These are phyloP conservation scores for Oxytorus armatus DNA, from an alignment of 2,888 invertebrate species.

Conservation along the genomic window DNA sequence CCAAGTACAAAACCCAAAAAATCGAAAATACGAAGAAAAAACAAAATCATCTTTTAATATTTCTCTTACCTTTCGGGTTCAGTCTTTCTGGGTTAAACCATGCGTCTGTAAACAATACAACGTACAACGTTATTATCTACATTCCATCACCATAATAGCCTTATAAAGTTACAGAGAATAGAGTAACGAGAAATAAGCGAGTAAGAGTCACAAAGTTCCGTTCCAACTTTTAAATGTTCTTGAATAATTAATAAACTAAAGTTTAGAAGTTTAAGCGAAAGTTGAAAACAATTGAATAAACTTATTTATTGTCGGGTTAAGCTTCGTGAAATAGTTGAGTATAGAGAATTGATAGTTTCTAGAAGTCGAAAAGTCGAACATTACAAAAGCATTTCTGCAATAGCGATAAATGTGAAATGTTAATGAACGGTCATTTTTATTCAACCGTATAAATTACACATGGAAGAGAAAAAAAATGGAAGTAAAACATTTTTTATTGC, in stretches of 20 bases:
- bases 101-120: conserved; percentile 92
- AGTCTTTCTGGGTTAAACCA: conserved; percentile 97
- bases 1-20: too few relatives aligned
- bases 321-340: conserved; percentile 16
- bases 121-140: conserved; percentile 76
- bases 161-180: conserved; percentile 23
- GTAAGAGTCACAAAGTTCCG: too few relatives aligned
- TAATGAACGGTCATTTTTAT: conserved; percentile 9
- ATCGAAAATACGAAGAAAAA: not conserved
- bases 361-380: not conserved
- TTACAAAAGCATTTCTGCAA: not conserved
- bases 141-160: conserved; percentile 66
- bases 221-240: too few relatives aligned
- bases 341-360: not conserved
- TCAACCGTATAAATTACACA: not conserved
- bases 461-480: not conserved
- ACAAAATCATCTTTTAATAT: conserved; percentile 23
- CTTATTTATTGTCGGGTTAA: too few relatives aligned
- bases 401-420: conserved; percentile 12
- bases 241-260: too few relatives aligned
- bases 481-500: not conserved
- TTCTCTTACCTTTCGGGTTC: conserved; percentile 94
- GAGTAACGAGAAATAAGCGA: conserved; percentile 5
- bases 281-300: too few relatives aligned
- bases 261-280: too few relatives aligned